phyloP scores from a whole-genome alignment of 2,113 vertebrate species.

The Halcyon senegalensis region DNA sequence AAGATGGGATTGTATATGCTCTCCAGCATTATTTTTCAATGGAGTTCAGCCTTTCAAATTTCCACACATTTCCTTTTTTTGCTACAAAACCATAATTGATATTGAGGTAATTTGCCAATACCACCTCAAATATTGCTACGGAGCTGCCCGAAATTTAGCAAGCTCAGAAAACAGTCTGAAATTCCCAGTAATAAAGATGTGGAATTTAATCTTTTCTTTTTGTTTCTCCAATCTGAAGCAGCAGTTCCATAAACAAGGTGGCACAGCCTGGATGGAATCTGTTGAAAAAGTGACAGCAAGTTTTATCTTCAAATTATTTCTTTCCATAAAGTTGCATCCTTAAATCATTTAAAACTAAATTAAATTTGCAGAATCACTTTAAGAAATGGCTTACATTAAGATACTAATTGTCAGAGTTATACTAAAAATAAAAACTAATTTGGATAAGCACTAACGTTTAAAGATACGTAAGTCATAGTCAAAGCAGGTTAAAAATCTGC shows the following conservation, averaged over 20 bases:
- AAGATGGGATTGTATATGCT: background rate
- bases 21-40: background rate
- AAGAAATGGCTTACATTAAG: background rate
- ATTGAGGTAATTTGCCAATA: background rate
- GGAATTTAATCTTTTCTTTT: background rate
- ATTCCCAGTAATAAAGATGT: background rate
- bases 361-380: background rate
- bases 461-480: background rate
- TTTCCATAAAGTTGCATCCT: background rate
- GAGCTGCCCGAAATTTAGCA: background rate
- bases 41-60: background rate
- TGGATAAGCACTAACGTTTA: background rate
- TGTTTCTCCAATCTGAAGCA: background rate
- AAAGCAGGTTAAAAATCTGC: background rate
- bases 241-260: background rate
- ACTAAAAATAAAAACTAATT: background rate
- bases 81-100: background rate
- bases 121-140: background rate
- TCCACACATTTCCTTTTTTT: background rate
- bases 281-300: background rate
- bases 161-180: background rate
- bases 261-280: background rate
- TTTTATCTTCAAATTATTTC: background rate
- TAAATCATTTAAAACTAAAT: background rate
- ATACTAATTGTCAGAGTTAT: background rate